phyloP scores from a whole-genome alignment of 2,113 vertebrate species.

The Urocitellus parryii region DNA sequence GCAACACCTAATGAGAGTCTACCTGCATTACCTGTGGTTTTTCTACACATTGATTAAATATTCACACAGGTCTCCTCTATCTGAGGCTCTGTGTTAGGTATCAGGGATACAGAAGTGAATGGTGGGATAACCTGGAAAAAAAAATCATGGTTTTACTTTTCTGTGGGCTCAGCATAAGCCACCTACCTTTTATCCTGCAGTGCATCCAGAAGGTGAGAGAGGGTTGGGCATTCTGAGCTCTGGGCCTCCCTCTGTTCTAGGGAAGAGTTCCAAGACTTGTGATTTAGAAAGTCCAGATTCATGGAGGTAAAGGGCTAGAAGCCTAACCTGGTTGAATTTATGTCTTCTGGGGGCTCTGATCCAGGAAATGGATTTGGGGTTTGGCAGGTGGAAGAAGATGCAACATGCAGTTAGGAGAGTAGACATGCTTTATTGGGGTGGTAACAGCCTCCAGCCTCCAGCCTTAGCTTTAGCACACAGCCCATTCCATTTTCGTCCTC shows the following conservation, averaged over 20 bases:
- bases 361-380: no score
- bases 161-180: background rate
- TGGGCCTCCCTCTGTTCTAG: background rate
- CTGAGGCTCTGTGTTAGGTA: background rate
- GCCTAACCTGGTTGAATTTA: background rate
- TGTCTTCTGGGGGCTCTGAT: background rate
- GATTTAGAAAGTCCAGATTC: background rate
- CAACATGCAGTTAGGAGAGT: no score
- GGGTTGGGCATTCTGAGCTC: background rate
- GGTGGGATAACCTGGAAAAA: background rate
- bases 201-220: background rate
- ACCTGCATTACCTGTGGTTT: background rate
- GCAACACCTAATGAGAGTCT: background rate
- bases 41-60: conserved; percentile 2
- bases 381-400: no score
- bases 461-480: no score
- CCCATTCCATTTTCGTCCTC: no score
- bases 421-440: no score
- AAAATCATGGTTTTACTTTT: background rate
- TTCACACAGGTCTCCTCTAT: background rate
- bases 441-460: no score
- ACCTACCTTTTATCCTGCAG: fast-evolving
- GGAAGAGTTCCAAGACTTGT: background rate
- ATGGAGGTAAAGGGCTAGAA: background rate
- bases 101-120: background rate